Conservation (phyloP, 2,888 invertebrate species). For the Ctena decussata region DNA sequence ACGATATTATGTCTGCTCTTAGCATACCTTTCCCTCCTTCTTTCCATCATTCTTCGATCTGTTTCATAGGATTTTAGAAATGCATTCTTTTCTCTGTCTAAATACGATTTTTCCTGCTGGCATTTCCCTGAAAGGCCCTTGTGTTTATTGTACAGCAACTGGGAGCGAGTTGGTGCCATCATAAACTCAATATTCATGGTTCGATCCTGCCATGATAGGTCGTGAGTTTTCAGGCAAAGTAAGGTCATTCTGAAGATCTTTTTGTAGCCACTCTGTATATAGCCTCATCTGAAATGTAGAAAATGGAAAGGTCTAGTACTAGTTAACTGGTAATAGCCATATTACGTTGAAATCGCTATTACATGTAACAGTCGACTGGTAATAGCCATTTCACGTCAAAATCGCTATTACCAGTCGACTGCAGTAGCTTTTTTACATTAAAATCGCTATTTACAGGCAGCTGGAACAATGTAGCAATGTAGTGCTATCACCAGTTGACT, state of each 20-base stretch:
- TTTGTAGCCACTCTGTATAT: no score
- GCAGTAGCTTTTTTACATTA: no score
- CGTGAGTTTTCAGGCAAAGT: conserved; percentile 70
- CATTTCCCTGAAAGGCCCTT: conserved; percentile 74
- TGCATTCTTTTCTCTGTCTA: conserved; percentile 71
- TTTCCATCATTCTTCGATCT: conserved; percentile 73
- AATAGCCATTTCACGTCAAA: no score
- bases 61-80: conserved; percentile 69
- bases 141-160: conserved; percentile 80
- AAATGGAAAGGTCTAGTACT: no score
- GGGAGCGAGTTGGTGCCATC: conserved; percentile 73
- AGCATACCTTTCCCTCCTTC: conserved; percentile 52
- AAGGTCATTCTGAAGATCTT: conserved; percentile 67
- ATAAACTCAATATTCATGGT: conserved; percentile 79
- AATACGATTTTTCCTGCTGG: conserved; percentile 64
- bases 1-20: conserved; percentile 60
- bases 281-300: no score
- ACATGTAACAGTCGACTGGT: no score
- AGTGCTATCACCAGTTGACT: no score
- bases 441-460: no score
- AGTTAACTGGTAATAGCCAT: no score
- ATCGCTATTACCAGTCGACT: no score
- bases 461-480: no score
- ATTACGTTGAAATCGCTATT: no score
- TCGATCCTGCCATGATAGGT: conserved; percentile 80